Percentiles rank a stretch among this genome's conserved stretches.
phyloP scores from a whole-genome alignment of 2,113 vertebrate genomes.

The Nibea coibor region DNA sequence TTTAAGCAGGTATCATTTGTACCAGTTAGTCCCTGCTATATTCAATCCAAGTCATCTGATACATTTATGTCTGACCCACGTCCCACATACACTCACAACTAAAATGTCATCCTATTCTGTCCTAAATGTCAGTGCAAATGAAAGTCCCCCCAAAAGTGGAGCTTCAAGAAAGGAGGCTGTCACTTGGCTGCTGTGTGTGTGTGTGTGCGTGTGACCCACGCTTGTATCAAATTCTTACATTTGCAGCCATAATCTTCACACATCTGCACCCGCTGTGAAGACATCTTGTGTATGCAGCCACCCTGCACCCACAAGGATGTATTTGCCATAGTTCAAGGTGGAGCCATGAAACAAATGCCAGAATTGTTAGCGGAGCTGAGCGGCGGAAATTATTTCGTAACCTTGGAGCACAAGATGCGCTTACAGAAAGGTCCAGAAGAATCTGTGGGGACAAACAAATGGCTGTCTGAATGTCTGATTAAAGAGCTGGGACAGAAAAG shows the following conservation, averaged over 20 bases:
- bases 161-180: constrained; percentile 45
- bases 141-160: constrained; percentile 55
- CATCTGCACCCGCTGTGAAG: constrained; percentile 16
- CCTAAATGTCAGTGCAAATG: constrained; percentile 75
- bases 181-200: constrained; percentile 27
- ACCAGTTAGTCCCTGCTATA: constrained; percentile 10
- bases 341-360: constrained; percentile 20
- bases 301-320: background rate
- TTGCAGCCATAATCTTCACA: constrained; percentile 24
- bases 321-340: background rate
- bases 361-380: background rate
- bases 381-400: constrained; percentile 3
- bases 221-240: constrained; percentile 31
- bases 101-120: constrained; percentile 75
- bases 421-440: background rate
- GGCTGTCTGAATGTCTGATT: background rate
- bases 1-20: background rate
- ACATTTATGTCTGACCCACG: constrained; percentile 45
- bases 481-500: background rate
- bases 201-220: background rate
- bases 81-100: constrained; percentile 49
- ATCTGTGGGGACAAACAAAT: constrained; percentile 7
- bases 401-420: constrained; percentile 5
- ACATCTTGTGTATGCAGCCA: constrained; percentile 19
- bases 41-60: constrained; percentile 34